These are phyloP conservation scores for Lissocephala sabroskyi DNA, from an alignment of 2,888 invertebrate genomes.

Conservation along the genomic window DNA sequence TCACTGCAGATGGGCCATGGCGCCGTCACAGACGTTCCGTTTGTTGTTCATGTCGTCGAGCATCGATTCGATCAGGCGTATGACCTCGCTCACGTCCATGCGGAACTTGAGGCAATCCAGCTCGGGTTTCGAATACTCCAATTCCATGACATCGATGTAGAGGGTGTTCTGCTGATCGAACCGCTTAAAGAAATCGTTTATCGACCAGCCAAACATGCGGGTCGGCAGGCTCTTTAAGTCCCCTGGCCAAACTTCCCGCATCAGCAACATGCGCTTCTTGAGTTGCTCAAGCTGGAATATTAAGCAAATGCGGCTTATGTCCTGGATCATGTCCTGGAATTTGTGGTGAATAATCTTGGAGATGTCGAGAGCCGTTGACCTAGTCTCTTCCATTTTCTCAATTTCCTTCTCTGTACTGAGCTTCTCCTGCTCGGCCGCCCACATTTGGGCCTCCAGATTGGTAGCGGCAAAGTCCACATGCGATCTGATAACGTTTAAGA, in stretches of 20 bases:
- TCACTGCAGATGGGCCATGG: conserved; percentile 22
- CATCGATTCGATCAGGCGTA: conserved; percentile 19
- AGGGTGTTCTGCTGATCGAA: conserved; percentile 13
- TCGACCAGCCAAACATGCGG: conserved; percentile 35
- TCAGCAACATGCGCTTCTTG: conserved; percentile 1
- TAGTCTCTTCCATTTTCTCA: too few species aligned
- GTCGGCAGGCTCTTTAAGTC: not conserved
- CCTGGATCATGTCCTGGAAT: conserved; percentile 7
- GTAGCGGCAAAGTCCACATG: too few species aligned
- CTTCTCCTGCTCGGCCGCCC: too few species aligned
- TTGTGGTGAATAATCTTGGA: too few species aligned
- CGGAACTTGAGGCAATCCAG: conserved; percentile 32
- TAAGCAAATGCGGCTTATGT: conserved; percentile 20
- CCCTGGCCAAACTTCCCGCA: conserved; percentile 5
- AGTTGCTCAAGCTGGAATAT: conserved; percentile 23
- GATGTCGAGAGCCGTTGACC: too few species aligned
- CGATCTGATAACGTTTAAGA: too few species aligned
- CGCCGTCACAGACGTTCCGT: conserved; percentile 2
- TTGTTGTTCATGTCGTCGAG: conserved; percentile 6
- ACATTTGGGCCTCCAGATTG: too few species aligned
- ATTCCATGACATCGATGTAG: conserved; percentile 30
- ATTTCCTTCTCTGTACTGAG: too few species aligned
- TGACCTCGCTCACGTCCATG: conserved; percentile 25
- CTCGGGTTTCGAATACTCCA: conserved; percentile 1
- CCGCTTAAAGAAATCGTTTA: conserved; percentile 22